Conservation (phyloP, 1,140 invertebrate species). For the Microplitis mediator region DNA sequence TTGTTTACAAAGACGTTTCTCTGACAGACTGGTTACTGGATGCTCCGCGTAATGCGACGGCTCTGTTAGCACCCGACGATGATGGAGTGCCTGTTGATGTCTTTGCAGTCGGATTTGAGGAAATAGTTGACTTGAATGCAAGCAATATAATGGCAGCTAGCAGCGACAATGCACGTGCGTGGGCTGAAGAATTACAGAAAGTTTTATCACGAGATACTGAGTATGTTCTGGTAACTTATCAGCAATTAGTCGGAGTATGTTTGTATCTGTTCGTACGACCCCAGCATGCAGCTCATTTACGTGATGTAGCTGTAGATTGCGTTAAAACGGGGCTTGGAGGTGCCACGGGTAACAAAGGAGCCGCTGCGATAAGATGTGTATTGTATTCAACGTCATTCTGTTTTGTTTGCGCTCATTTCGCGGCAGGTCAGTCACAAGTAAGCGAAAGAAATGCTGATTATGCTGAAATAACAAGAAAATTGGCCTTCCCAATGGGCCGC, state of each 20-base stretch:
- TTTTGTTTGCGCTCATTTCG: conserved; percentile 98
- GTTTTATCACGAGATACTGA: conserved; percentile 85
- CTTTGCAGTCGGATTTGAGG: conserved; percentile 97
- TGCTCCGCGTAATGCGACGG: conserved; percentile 62
- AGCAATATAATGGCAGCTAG: conserved; percentile 97
- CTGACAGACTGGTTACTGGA: conserved; percentile 95
- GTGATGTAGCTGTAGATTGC: conserved; percentile 91
- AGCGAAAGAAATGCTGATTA: conserved; percentile 95
- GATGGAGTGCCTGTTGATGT: conserved; percentile 81
- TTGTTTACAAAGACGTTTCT: conserved; percentile 94
- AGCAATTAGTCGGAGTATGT: conserved; percentile 97
- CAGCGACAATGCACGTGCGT: conserved; percentile 93
- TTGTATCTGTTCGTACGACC: conserved; percentile 93
- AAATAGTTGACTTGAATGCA: conserved; percentile 99
- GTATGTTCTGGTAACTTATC: conserved; percentile 92
- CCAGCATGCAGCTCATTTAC: conserved; percentile 83
- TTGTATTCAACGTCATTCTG: conserved; percentile 92
- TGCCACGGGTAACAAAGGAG: conserved; percentile 95
- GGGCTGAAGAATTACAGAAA: conserved; percentile 94
- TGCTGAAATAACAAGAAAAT: conserved; percentile 90
- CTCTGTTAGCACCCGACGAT: conserved; percentile 65
- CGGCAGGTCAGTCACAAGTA: conserved; percentile 97
- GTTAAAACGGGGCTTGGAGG: conserved; percentile 98
- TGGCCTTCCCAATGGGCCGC: conserved; percentile 92
- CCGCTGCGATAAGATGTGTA: conserved; percentile 91